Percentiles rank a stretch among this genome's conserved stretches.
Conservation (phyloP, 2,113 vertebrate species). For the Grus americana region DNA sequence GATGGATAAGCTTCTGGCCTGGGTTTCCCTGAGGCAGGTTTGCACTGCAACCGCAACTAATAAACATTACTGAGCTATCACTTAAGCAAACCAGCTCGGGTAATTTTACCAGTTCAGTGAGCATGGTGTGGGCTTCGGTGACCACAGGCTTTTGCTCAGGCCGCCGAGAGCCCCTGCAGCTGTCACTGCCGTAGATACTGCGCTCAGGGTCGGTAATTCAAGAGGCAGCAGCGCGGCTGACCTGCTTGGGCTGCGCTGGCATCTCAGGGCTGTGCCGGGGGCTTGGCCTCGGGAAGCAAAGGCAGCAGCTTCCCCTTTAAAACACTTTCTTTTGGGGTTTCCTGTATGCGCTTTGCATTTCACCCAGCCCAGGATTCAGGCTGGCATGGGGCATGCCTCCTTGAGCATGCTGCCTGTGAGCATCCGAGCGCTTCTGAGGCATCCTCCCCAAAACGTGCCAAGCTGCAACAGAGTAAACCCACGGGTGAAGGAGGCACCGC, state of each 20-base stretch:
- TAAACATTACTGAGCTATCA: neutral
- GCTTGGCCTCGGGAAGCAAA: neutral
- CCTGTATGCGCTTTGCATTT: neutral
- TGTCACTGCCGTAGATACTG: neutral
- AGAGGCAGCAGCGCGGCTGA: neutral
- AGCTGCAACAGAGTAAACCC: neutral
- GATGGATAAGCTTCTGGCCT: neutral
- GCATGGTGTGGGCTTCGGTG: fast-evolving
- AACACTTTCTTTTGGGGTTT: neutral
- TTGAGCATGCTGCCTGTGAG: neutral
- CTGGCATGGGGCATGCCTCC: fast-evolving
- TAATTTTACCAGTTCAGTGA: neutral
- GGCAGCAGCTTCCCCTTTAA: neutral
- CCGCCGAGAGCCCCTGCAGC: neutral
- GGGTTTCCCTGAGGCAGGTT: neutral
- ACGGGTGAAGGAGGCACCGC: neutral
- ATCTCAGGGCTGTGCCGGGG: neutral
- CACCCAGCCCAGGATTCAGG: neutral
- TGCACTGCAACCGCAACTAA: neutral
- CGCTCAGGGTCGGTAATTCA: neutral
- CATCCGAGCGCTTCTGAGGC: neutral
- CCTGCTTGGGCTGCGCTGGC: neutral
- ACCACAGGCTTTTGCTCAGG: neutral
- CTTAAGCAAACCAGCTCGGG: neutral
- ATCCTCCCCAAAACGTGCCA: neutral